Evolutionary conservation across 2,113 vertebrate genomes (phyloP), one percentile per base, ranked within the genome.

Genomic region (Octodon degus): DNA sequence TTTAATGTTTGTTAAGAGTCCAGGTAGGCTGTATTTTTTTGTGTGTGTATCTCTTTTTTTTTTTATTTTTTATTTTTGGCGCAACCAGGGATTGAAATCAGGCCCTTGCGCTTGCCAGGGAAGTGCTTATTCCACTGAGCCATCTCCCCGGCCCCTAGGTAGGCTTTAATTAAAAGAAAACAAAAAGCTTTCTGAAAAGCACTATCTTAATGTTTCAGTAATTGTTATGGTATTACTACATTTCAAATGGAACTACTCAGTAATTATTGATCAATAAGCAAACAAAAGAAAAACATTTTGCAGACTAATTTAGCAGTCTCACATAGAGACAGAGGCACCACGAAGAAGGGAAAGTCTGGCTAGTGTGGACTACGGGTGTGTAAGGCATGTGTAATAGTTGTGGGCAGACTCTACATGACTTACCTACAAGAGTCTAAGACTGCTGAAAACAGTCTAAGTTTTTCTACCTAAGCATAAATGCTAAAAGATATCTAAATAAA

Each of bases 231-330:
- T 50, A 16, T 40, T 70, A 87, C 70, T 80, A 76, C 55, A 34
- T 81, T 96, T 92, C 53, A 82, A 91, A 77, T 27, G 60, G 20
- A 95, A 93, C 37, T 87, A 63, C 50, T 94, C 50, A 81, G 47
- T 32, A 91, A 63, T 86, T 60, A 79, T 12, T 88, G 50, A 84
- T 43, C 13, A 74, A 72, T 30, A 30, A 40, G 40, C 83, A 90
- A 85, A 70, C 47, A 32, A 17, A 86, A 93, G 76, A 83, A 81
- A 37, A 70, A 55, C 3, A 43, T 40, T 37, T 77, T 30, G 79
- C 87, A 30, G 43, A 85, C n/a, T 74, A 74, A 91, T 43, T 92
- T 12, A 65, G 70, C n/a, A 88, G 20, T 40, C 84, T 90, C 85
- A 47, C 20, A n/a, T 68, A 20, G 50, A 25, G 40, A 93, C 77